Evolutionary conservation across 2,888 invertebrate species (phyloP), one percentile per base, ranked within the genome.

Genomic region (Agapetus fuscipes): DNA sequence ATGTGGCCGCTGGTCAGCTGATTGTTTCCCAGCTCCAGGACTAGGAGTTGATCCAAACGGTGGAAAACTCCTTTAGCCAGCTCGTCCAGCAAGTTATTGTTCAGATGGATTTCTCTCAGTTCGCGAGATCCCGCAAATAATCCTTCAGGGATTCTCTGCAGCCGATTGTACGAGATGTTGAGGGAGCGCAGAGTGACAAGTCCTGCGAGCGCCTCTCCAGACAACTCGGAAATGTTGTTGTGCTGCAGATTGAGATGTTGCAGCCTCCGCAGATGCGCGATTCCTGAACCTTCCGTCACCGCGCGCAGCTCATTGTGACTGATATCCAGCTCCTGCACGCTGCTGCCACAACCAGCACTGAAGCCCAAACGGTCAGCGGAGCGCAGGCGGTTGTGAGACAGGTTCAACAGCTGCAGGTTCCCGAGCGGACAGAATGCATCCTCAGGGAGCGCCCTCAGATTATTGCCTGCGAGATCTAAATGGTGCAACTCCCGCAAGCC

Each of bases 111-210:
- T 63, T 89, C 88, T 44, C 84, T 76, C 39, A 88, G 64, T 56
- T 89, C 88, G 53, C 83, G 76, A 44, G 83, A 83, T 51, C 83
- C 81, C 29, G 82, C 78, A 60, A 94, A 89, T 40, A 90, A 61
- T 30, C 82, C 82, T 52, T 84, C 79, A 1, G 93, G 91, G 54
- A 94, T 61, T 12, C 79, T 76, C 51, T 80, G 81, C 52, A 95
- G 65, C 49, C 78, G 78, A 61, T 95, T 95, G 59, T 83, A 82
- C 51, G 90, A 87, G 56, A 91, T 71, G 69, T 94, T 90, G 35
- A 95, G 63, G 26, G 84, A 77, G 52, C 85, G 76, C 58, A 94
- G 67, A 31, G 83, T 81, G 26, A 79, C 76, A 34, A 93, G 71
- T 29, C 87, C 86, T 44, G 80, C 76, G 50, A 93, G 74, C 12